Conservation (phyloP, 2,888 invertebrate species). For the Mythimna lalbum region DNA sequence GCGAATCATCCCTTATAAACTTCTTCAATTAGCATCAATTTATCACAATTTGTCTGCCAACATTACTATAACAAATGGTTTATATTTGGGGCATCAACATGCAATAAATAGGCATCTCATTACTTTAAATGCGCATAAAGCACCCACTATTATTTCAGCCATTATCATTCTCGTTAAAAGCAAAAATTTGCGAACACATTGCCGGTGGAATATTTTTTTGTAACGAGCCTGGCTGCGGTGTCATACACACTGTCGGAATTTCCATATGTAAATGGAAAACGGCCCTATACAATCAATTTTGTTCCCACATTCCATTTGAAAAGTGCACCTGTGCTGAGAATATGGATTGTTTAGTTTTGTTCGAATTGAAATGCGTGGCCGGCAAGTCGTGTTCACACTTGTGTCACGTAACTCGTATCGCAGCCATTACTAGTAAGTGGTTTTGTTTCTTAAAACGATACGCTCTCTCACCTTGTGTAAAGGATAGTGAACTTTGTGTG, state of each 20-base stretch:
- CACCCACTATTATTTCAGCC: slow-evolving; percentile 51
- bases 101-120: slow-evolving; percentile 59
- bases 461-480: slow-evolving; percentile 34
- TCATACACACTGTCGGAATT: slow-evolving; percentile 84
- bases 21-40: slow-evolving; percentile 41
- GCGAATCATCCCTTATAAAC: slow-evolving; percentile 22
- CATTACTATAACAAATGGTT: slow-evolving; percentile 38
- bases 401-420: slow-evolving; percentile 62
- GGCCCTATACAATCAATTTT: slow-evolving; percentile 87
- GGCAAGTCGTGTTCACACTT: slow-evolving; percentile 60
- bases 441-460: slow-evolving; percentile 53
- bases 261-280: slow-evolving; percentile 90
- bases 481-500: slow-evolving; percentile 32
- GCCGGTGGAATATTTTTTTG: slow-evolving; percentile 75
- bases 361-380: slow-evolving; percentile 76
- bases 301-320: slow-evolving; percentile 86
- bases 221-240: slow-evolving; percentile 73
- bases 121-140: slow-evolving; percentile 60
- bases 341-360: slow-evolving; percentile 79
- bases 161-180: slow-evolving; percentile 56
- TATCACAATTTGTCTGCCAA: slow-evolving; percentile 42
- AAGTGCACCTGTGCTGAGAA: slow-evolving; percentile 86
- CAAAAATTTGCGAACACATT: slow-evolving; percentile 63
- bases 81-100: slow-evolving; percentile 30
- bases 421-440: slow-evolving; percentile 60